A percentile compares a stretch with the other conserved stretches of the same genome.
Evolutionary conservation across 2,888 invertebrate species (phyloP).

Genomic region (Hanleya hanleyi): DNA sequence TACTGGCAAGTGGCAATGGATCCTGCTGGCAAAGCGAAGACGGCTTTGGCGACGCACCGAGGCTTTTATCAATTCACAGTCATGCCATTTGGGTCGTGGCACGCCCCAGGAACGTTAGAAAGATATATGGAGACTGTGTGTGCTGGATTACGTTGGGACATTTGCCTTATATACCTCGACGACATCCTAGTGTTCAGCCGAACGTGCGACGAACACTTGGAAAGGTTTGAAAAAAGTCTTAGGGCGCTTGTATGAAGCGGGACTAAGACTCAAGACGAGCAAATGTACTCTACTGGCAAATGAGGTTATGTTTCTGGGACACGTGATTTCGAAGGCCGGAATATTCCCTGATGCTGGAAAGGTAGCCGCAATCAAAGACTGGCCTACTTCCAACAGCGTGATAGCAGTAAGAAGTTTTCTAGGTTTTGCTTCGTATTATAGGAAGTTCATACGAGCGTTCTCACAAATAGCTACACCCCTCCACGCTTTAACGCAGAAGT

Average conservation of each 20-base stretch:
- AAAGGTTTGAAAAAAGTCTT: no score
- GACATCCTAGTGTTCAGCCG: slow-evolving; percentile 35
- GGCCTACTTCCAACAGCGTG: slow-evolving; percentile 8
- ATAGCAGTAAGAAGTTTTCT: slow-evolving; percentile 6
- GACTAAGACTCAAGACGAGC: slow-evolving; percentile 23
- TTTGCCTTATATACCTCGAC: slow-evolving; percentile 37
- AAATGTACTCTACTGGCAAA: slow-evolving; percentile 18
- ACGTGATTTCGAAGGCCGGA: slow-evolving; percentile 15
- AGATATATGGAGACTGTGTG: slow-evolving; percentile 25
- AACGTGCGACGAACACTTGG: slow-evolving; percentile 23
- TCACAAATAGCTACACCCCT: slow-evolving; percentile 11
- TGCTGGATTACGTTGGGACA: slow-evolving; percentile 18
- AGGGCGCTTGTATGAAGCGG: background rate
- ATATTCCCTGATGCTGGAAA: slow-evolving; percentile 10
- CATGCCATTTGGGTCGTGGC: slow-evolving; percentile 38
- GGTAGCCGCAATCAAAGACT: background rate
- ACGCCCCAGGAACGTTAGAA: slow-evolving; percentile 35
- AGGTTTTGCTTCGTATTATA: slow-evolving; percentile 12
- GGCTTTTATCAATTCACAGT: slow-evolving; percentile 36
- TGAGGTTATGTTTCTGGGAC: slow-evolving; percentile 23
- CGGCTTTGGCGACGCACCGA: slow-evolving; percentile 20
- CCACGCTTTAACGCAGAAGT: slow-evolving; percentile 1
- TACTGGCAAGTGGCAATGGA: slow-evolving; percentile 20
- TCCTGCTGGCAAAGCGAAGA: slow-evolving; percentile 5
- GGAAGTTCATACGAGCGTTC: slow-evolving; percentile 10